These are phyloP conservation scores for Pocillopora meandrina DNA, from an alignment of 92 coral and sea anemone genomes.

Conservation along the genomic window DNA sequence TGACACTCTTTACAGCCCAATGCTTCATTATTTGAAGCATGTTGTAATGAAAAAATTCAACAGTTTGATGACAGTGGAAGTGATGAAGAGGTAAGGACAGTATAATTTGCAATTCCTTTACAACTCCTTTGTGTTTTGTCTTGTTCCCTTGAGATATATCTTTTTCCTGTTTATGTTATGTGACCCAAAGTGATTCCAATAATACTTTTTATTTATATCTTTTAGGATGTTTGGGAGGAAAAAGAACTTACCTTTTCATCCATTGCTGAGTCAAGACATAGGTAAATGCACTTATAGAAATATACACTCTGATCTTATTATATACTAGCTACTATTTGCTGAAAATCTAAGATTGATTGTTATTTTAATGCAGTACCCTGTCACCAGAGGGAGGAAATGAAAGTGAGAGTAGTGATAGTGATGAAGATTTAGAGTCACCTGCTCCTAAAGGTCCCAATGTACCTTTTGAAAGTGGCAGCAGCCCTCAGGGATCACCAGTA, in stretches of 20 bases:
- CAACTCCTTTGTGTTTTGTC: neutral
- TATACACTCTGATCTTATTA: neutral
- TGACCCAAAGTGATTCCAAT: neutral
- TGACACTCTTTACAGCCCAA: conserved; percentile 66
- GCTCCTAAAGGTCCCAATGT: conserved; percentile 39
- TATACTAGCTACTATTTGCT: neutral
- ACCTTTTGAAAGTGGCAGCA: conserved; percentile 39
- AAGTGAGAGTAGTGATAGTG: conserved; percentile 95
- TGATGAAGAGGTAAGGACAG: conserved; percentile 85
- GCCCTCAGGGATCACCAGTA: conserved; percentile 73
- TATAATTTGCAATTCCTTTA: neutral
- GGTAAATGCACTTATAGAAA: conserved; percentile 32
- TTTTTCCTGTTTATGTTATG: too few relatives aligned
- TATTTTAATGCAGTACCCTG: conserved; percentile 48
- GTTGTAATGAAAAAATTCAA: conserved; percentile 91
- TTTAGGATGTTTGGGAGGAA: conserved; percentile 97
- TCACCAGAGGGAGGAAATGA: conserved; percentile 76
- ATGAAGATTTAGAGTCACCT: conserved; percentile 76
- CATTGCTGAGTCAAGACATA: conserved; percentile 80
- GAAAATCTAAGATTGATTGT: neutral
- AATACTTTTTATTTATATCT: neutral
- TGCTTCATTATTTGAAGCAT: conserved; percentile 90
- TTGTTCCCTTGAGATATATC: too few relatives aligned
- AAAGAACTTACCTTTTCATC: conserved; percentile 94
- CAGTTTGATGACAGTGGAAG: conserved; percentile 99